Base-by-base conservation (phyloP, 2,113 vertebrate species). In the Agelaius phoeniceus region DNA sequence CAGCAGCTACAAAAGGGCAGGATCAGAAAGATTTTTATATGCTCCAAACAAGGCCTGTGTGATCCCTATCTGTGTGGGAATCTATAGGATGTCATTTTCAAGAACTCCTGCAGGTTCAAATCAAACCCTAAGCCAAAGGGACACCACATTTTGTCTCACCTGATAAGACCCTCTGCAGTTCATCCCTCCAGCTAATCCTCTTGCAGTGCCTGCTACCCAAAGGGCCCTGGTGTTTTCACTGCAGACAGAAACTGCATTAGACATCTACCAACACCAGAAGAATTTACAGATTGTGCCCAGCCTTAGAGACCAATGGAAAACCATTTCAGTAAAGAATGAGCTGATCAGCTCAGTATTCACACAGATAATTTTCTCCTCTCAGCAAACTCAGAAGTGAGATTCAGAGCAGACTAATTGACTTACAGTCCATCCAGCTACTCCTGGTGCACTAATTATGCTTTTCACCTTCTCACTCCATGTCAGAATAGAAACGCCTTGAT, bases 321-420 rank as follows among this genome's bases (percentile, higher is more conserved):
- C 51, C 39, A 65, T 89, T 93, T 62, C 82, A 28, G 66, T 41
- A 54, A 87, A 55, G 77, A 90, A 76, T 0, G 4, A n/a, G 35
- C 46, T 41, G 91, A 61, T 86, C 61, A 48, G 80, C 90, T 95
- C 71, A 14, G 76, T 73, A 81, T 61, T 78, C 71, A 39, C 93
- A 94, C n/a, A 63, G 79, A 89, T 59, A 31, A 63, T 94, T 91
- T 96, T 87, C 67, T 76, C 93, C 93, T 97, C 79, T 49, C 82
- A 79, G 74, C 75, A 89, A 96, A 95, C 89, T 79, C 90, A 75
- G 80, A 89, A 94, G 95, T 86, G 84, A 96, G 91, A 96, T 84
- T 90, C 78, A 95, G 92, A 94, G 95, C 94, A 92, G 58, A 46
- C 80, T 94, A 91, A 96, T 72, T 97, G 94, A 94, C 89, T 87